These are phyloP conservation scores for Psittacula cyanocephala DNA, from an alignment of 2,113 vertebrate species.

Conservation along the genomic window DNA sequence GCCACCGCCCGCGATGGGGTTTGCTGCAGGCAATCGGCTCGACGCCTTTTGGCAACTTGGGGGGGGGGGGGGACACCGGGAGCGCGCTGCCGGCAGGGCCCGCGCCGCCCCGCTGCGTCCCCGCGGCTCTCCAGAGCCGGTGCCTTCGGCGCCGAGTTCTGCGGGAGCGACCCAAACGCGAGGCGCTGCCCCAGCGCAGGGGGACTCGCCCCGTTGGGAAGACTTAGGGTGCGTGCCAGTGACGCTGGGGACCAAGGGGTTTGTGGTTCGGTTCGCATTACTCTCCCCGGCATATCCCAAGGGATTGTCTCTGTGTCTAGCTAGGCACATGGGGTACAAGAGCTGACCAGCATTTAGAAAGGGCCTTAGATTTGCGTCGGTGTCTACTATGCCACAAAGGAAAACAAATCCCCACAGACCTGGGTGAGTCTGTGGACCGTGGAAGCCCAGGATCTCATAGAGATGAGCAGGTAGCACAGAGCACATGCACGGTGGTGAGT, in stretches of 20 bases:
- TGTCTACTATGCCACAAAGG: background rate
- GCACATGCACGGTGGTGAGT: fast-evolving
- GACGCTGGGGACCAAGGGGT: fast-evolving
- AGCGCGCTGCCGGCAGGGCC: background rate
- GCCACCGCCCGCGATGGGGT: background rate
- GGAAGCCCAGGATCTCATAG: fast-evolving
- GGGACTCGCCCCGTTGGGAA: fast-evolving
- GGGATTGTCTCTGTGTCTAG: background rate
- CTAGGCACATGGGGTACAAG: fast-evolving
- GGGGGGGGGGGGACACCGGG: fast-evolving
- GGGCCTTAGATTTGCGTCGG: background rate
- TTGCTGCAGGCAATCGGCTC: background rate
- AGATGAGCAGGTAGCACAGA: background rate
- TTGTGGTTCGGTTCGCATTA: fast-evolving
- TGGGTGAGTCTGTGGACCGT: background rate
- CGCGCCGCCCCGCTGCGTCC: background rate
- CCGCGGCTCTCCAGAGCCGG: too few relatives aligned
- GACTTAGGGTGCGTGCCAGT: fast-evolving
- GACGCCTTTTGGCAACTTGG: background rate
- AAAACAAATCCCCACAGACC: background rate
- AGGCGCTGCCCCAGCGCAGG: too few relatives aligned
- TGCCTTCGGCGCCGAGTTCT: background rate
- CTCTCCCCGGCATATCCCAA: background rate
- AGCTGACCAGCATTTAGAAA: background rate
- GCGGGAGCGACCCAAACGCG: fast-evolving